Conservation (phyloP, 2,113 vertebrate species). For the Montifringilla adamsi region DNA sequence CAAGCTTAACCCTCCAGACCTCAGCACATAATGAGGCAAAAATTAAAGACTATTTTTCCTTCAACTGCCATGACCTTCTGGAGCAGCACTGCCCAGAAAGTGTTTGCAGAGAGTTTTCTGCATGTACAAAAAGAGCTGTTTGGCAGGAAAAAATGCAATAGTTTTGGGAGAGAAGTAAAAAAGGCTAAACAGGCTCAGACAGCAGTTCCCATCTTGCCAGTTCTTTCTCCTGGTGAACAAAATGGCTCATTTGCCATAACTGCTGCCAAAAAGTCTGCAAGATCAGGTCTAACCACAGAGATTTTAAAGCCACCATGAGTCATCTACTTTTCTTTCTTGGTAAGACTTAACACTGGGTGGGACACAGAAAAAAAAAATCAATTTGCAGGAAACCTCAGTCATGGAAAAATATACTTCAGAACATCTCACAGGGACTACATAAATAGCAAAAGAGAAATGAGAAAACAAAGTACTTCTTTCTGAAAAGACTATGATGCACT, state of each 20-base stretch:
- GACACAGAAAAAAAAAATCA: not conserved
- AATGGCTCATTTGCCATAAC: not conserved
- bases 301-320: slow-evolving; percentile 5
- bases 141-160: not conserved
- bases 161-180: not conserved
- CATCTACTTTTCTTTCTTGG: not conserved
- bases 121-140: not conserved
- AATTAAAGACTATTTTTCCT: not conserved
- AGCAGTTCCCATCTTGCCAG: not conserved
- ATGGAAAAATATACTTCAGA: slow-evolving; percentile 49
- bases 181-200: not conserved
- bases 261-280: slow-evolving; percentile 24
- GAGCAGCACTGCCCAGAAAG: not conserved
- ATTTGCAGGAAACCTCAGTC: slow-evolving; percentile 21
- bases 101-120: not conserved
- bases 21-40: not conserved
- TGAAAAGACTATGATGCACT: not conserved
- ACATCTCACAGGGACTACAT: not conserved
- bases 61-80: not conserved
- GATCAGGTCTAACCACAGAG: not conserved
- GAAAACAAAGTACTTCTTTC: not conserved
- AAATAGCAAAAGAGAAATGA: not conserved
- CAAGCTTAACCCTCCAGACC: not conserved
- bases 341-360: not conserved
- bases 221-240: not conserved